Conservation (phyloP, 1,140 invertebrate species). For the Neodiprion lecontei region DNA sequence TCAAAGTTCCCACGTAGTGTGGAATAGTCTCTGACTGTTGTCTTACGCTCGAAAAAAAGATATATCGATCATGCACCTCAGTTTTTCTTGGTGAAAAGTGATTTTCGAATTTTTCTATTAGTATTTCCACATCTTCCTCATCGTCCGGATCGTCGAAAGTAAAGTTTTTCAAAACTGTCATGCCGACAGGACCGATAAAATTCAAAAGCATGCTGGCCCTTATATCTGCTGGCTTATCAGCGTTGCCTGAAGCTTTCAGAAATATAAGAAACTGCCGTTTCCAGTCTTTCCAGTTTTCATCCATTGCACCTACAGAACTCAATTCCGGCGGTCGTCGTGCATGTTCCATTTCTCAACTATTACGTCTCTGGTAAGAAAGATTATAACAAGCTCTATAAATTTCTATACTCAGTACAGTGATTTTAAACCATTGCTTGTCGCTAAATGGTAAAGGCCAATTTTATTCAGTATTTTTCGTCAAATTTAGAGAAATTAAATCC, state of each 20-base stretch:
- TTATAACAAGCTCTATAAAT: too few species aligned
- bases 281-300: constrained; percentile 35
- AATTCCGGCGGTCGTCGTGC: constrained; percentile 28
- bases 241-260: constrained; percentile 27
- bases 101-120: constrained; percentile 32
- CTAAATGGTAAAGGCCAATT: too few species aligned
- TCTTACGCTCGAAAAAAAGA: constrained; percentile 31
- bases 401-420: too few species aligned
- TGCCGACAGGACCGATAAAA: constrained; percentile 33
- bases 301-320: constrained; percentile 13
- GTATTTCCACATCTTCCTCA: constrained; percentile 23
- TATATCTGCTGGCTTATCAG: constrained; percentile 15
- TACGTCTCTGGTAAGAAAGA: too few species aligned
- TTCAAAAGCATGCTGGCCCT: constrained; percentile 30
- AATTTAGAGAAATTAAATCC: too few species aligned
- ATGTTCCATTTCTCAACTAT: background rate
- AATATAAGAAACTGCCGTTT: constrained; percentile 33
- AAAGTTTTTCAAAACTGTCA: constrained; percentile 24
- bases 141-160: constrained; percentile 18
- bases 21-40: constrained; percentile 27
- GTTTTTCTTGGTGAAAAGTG: constrained; percentile 29
- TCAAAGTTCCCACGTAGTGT: constrained; percentile 31
- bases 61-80: constrained; percentile 29
- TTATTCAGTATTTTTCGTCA: too few species aligned
- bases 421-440: too few species aligned